Conservation (phyloP, 2,888 invertebrate species). For the Mythimna lalbum region DNA sequence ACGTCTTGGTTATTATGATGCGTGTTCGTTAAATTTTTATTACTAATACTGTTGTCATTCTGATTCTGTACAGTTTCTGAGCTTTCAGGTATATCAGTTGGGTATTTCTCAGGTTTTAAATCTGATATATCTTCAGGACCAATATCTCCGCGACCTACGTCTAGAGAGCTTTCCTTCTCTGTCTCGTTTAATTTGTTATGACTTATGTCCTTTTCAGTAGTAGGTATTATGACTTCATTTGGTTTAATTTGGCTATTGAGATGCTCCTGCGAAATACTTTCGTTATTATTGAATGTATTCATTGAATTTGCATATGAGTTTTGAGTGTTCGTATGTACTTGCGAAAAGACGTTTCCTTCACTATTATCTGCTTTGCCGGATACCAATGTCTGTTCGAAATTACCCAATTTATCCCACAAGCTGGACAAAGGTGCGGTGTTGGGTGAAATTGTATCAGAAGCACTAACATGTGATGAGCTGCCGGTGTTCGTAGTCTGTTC, state of each 20-base stretch:
- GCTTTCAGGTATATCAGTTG: slow-evolving; percentile 10
- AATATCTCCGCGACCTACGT: slow-evolving; percentile 72
- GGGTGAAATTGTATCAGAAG: slow-evolving; percentile 29
- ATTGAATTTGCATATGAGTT: slow-evolving; percentile 21
- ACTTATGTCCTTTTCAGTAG: slow-evolving; percentile 10
- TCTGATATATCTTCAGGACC: slow-evolving; percentile 62
- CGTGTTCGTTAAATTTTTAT: slow-evolving; percentile 28
- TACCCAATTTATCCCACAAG: slow-evolving; percentile 69
- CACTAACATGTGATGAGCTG: slow-evolving; percentile 32
- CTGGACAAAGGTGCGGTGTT: slow-evolving; percentile 55
- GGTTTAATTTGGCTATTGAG: slow-evolving; percentile 18
- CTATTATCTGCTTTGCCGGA: slow-evolving; percentile 29
- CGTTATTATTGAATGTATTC: slow-evolving; percentile 13
- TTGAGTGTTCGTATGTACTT: slow-evolving; percentile 29
- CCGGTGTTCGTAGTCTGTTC: slow-evolving; percentile 42
- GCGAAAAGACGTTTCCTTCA: slow-evolving; percentile 16
- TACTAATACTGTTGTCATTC: slow-evolving; percentile 25
- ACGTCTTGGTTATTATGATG: neutral
- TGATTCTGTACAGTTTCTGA: slow-evolving; percentile 42
- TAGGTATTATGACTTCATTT: neutral
- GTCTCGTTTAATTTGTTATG: slow-evolving; percentile 25
- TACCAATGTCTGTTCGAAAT: slow-evolving; percentile 57
- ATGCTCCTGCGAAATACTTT: slow-evolving; percentile 24
- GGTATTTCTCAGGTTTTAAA: slow-evolving; percentile 18
- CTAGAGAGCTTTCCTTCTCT: slow-evolving; percentile 47